Base-by-base conservation (phyloP, 2,113 vertebrate genomes). In the Macroglossus sobrinus region DNA sequence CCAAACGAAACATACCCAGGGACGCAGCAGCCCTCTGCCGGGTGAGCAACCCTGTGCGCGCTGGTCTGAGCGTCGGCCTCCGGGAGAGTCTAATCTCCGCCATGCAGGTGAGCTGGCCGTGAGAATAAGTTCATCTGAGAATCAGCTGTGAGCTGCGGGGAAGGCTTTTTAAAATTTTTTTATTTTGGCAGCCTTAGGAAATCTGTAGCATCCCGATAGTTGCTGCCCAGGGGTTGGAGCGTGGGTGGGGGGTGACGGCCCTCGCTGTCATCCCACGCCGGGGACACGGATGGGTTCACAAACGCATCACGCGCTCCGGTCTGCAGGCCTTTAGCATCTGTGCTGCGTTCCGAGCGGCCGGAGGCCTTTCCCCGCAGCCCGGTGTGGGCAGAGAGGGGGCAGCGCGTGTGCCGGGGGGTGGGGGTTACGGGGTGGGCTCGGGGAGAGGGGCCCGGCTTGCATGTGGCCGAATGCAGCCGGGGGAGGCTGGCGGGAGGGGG, bases 21-120 rank as follows among this genome's bases (percentile, higher is more conserved):
- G 76, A 95, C 28, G 43, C 78, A 81, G 90, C 75, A 81, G 90
- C 75, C 82, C 45, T 97, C 38, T 90, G 71, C 57, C 92, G 95
- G 96, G 95, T 97, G 95, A 97, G 95, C 97, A 72, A 81, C 96
- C 96, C 94, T 96, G 85, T 96, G 94, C 96, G 97, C 91, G 86
- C 71, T 91, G 94, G 78, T 86, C 82, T 84, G 96, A 96, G 82
- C 66, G 91, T 88, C 28, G 10, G 33, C 26, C 59, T 68, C 45
- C 75, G 80, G 82, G 84, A 96, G 92, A 96, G 79, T 90, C 64
- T 93, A 90, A 89, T 92, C 96, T 98, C 93, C 93, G 80, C 72
- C 90, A 74, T 69, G 78, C 89, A 96, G 91, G 96, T 93, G 85
- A 96, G 38, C 84, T 78, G 30, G 45, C 89, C 84, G 30, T 96